Conservation (phyloP, 2,888 invertebrate species). For the Lasioglossum malachurum region DNA sequence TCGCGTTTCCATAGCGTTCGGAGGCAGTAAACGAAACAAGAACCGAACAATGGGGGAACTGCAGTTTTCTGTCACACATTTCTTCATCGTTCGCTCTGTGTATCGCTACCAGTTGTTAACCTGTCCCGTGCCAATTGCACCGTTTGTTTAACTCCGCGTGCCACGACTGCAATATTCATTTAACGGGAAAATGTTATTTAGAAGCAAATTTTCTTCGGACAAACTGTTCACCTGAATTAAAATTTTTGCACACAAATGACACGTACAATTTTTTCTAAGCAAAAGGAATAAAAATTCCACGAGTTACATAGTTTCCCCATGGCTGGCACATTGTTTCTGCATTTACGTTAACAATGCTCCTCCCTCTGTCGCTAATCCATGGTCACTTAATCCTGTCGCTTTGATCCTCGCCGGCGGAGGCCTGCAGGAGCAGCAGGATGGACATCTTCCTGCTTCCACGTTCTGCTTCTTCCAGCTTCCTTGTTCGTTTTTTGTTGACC, state of each 20-base stretch:
- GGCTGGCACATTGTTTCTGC: not conserved
- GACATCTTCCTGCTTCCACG: not conserved
- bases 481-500: not conserved
- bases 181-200: not conserved
- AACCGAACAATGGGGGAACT: not conserved
- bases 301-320: not conserved
- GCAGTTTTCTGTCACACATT: constrained; percentile 12
- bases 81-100: not conserved
- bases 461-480: not conserved
- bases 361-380: not conserved
- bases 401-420: not conserved
- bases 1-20: not conserved
- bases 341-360: not conserved
- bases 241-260: not conserved
- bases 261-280: not conserved
- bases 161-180: not conserved
- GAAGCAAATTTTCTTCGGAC: not conserved
- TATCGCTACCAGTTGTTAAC: not conserved
- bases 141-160: not conserved
- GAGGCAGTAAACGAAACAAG: not conserved
- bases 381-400: not conserved
- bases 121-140: not conserved
- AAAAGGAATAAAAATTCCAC: not conserved
- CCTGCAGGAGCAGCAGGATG: no score
- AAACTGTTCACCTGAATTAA: not conserved